These are phyloP conservation scores for Orestias chungarensis DNA, from an alignment of 2,797 vertebrate genomes.

Conservation along the genomic window DNA sequence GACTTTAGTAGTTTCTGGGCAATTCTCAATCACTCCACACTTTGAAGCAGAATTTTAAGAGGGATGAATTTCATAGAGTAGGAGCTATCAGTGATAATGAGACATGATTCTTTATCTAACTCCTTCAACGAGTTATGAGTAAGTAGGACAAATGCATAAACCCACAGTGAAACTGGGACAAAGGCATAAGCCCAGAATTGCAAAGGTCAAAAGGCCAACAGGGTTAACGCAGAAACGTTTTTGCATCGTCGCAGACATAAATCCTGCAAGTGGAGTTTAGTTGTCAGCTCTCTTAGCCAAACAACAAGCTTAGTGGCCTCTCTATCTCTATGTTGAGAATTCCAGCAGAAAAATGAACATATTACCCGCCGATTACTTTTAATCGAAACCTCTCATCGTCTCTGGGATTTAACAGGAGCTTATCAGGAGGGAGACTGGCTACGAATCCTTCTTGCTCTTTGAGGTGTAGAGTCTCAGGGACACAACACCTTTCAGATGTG, in stretches of 20 bases:
- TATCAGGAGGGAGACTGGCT: constrained; percentile 72
- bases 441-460: constrained; percentile 67
- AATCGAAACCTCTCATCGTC: constrained; percentile 65
- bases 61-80: constrained; percentile 45
- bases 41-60: constrained; percentile 54
- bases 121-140: constrained; percentile 43
- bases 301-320: neutral
- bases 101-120: constrained; percentile 6
- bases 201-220: constrained; percentile 49
- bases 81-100: constrained; percentile 61
- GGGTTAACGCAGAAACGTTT: constrained; percentile 13
- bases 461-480: constrained; percentile 69
- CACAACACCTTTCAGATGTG: constrained; percentile 68
- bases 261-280: neutral
- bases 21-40: constrained; percentile 20
- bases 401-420: constrained; percentile 65
- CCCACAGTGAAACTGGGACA: too few relatives aligned
- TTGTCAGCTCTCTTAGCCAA: constrained; percentile 9
- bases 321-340: constrained; percentile 30
- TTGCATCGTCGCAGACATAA: constrained; percentile 16
- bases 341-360: constrained; percentile 57
- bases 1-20: constrained; percentile 30
- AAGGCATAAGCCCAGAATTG: constrained; percentile 1
- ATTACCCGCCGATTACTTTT: constrained; percentile 75
- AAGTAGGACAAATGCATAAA: constrained; percentile 4